Percentiles rank a stretch among this genome's conserved stretches.
These are phyloP conservation scores for Dryoscopus gambensis DNA, from an alignment of 2,113 vertebrate genomes.

Conservation along the genomic window DNA sequence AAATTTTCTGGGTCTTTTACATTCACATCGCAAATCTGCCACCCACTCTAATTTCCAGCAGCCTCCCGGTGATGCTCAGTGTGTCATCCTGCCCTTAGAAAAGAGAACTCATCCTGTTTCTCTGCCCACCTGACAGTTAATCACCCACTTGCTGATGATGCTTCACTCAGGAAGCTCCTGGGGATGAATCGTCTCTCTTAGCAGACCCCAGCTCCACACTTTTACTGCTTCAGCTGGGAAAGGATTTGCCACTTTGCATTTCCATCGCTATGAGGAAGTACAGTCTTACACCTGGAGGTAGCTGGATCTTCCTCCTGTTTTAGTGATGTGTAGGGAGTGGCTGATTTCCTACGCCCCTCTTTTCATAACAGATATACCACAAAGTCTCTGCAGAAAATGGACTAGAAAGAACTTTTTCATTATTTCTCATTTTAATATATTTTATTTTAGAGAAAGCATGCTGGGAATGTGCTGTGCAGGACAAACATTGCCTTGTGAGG, in stretches of 20 bases:
- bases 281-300: background rate
- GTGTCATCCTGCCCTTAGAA: background rate
- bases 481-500: background rate
- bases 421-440: background rate
- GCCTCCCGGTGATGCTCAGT: background rate
- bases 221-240: background rate
- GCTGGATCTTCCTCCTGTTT: background rate
- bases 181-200: background rate
- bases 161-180: background rate
- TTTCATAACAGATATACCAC: background rate
- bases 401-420: background rate
- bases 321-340: background rate
- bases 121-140: background rate
- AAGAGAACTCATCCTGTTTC: background rate
- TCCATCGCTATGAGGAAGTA: rapidly evolving
- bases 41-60: background rate
- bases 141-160: background rate
- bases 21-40: background rate
- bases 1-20: background rate
- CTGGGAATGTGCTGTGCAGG: background rate
- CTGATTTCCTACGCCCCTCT: background rate
- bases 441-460: background rate
- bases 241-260: background rate
- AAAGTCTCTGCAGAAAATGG: background rate
- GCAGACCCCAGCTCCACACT: background rate